These are phyloP conservation scores for Deladenus siricidicola DNA, from an alignment of 2,888 invertebrate species.

Conservation along the genomic window DNA sequence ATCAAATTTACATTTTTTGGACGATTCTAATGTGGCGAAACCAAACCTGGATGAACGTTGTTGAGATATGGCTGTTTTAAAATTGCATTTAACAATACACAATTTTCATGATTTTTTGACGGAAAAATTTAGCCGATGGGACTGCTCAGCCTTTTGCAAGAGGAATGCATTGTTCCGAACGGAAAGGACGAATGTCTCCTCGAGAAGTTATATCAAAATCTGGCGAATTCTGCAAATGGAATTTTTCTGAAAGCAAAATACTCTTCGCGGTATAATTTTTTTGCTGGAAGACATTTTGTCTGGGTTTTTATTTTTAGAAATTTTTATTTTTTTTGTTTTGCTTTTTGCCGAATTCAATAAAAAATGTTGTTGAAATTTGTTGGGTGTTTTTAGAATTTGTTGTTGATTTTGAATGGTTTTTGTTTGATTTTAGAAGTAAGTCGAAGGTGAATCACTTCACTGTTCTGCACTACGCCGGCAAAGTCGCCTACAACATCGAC, in stretches of 20 bases:
- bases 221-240: slow-evolving; percentile 15
- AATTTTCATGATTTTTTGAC: slow-evolving; percentile 12
- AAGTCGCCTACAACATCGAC: slow-evolving; percentile 56
- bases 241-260: slow-evolving; percentile 51
- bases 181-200: slow-evolving; percentile 44
- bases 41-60: no score
- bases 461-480: slow-evolving; percentile 56
- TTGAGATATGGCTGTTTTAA: no score
- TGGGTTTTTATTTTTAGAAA: no score
- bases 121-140: slow-evolving; percentile 51
- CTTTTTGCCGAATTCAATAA: no score
- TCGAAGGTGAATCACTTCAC: slow-evolving; percentile 36
- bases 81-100: no score
- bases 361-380: not conserved
- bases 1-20: no score
- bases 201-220: slow-evolving; percentile 39
- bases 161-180: slow-evolving; percentile 52
- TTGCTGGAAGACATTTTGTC: no score
- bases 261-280: slow-evolving; percentile 31
- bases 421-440: slow-evolving; percentile 20
- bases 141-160: slow-evolving; percentile 47
- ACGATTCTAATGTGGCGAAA: no score
- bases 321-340: no score
- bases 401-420: not conserved
- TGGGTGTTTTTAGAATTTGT: slow-evolving; percentile 22